These are phyloP conservation scores for Sandelia bainsii DNA, from an alignment of 2,797 vertebrate genomes.

Conservation along the genomic window DNA sequence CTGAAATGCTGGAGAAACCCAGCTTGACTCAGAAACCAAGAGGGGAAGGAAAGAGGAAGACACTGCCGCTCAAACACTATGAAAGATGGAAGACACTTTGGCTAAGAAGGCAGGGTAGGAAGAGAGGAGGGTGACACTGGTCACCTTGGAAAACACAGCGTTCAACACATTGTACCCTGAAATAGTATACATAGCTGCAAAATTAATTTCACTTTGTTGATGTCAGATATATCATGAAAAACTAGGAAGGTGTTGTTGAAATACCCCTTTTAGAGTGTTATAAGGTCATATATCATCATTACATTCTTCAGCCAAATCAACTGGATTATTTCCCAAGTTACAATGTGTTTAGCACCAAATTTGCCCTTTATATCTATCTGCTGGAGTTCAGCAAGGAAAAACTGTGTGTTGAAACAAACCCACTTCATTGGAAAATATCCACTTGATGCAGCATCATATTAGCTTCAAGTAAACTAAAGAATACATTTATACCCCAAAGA, in stretches of 20 bases:
- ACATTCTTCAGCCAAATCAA: not conserved
- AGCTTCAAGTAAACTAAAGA: not conserved
- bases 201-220: constrained; percentile 27
- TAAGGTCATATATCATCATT: not conserved
- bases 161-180: not conserved
- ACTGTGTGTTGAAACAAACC: not conserved
- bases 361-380: not conserved
- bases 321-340: not conserved
- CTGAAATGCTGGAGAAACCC: constrained; percentile 32
- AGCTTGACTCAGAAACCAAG: constrained; percentile 46
- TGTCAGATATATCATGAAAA: constrained; percentile 1
- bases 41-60: constrained; percentile 75
- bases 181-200: constrained; percentile 42
- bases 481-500: not conserved
- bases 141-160: constrained; percentile 57
- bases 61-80: constrained; percentile 48
- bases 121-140: constrained; percentile 51
- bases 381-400: not conserved
- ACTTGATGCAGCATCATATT: not conserved
- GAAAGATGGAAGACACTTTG: constrained; percentile 64
- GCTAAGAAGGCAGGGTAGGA: constrained; percentile 59
- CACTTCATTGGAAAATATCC: not conserved
- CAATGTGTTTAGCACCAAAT: not conserved
- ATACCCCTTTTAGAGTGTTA: not conserved
- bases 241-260: constrained; percentile 12